phyloP scores from a whole-genome alignment of 2,797 vertebrate species.

The Ispidina picta region DNA sequence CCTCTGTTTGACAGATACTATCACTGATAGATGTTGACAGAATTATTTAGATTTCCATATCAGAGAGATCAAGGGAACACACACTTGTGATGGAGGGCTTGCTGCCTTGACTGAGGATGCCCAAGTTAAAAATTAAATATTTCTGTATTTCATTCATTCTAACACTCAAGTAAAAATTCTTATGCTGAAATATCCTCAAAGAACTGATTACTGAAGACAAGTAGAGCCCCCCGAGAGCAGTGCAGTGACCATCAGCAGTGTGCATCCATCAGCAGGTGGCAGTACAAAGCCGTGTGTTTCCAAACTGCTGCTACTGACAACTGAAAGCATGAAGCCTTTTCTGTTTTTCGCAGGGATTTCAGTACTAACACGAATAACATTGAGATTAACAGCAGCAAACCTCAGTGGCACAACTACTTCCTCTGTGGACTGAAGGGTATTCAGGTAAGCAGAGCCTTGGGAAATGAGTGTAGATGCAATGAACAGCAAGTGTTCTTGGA shows the following conservation, averaged over 20 bases:
- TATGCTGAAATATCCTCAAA: background rate
- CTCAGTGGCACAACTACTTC: slow-evolving; percentile 95
- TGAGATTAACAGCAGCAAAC: slow-evolving; percentile 88
- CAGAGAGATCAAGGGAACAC: background rate
- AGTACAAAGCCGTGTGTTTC: slow-evolving; percentile 63
- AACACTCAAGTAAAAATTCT: background rate
- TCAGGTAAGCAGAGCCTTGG: slow-evolving; percentile 82
- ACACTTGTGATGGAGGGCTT: background rate
- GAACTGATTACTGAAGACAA: background rate
- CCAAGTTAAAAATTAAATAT: background rate
- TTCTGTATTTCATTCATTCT: background rate
- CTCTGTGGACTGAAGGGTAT: slow-evolving; percentile 97
- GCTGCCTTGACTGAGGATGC: background rate
- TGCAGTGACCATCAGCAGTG: background rate
- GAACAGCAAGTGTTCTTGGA: background rate
- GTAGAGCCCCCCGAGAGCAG: background rate
- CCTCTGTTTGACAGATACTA: background rate
- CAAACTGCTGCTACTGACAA: background rate
- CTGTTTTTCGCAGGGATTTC: slow-evolving; percentile 86
- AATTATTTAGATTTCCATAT: background rate
- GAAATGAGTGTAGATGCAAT: background rate
- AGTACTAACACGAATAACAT: slow-evolving; percentile 81
- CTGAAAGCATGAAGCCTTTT: slow-evolving; percentile 30
- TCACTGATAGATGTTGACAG: background rate
- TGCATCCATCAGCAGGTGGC: slow-evolving; percentile 76